Conservation (phyloP, 2,888 invertebrate genomes). For the Drosophila anomelani region DNA sequence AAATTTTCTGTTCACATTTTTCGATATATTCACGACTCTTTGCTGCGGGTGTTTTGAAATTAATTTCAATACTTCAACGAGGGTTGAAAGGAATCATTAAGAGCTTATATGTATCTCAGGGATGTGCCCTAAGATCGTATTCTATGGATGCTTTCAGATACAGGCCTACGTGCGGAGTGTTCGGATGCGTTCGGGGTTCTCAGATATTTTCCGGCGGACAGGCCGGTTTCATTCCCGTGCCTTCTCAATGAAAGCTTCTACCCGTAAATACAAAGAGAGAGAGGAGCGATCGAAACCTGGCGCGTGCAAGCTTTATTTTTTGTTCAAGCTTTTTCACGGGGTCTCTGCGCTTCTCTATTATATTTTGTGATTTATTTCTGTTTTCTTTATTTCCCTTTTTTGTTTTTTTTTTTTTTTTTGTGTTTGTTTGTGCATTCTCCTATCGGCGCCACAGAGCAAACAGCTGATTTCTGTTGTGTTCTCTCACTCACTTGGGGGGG, state of each 20-base stretch:
- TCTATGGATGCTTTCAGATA: constrained; percentile 6
- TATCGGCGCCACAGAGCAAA: constrained; percentile 45
- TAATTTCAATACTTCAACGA: constrained; percentile 52
- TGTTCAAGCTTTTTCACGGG: constrained; percentile 37
- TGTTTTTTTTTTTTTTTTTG: constrained; percentile 19
- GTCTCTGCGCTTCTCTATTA: constrained; percentile 31
- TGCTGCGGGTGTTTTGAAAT: constrained; percentile 33
- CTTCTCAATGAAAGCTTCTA: constrained; percentile 60
- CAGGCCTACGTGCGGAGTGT: constrained; percentile 73
- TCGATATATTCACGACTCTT: constrained; percentile 19
- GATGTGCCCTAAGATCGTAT: neutral
- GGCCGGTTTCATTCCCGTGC: constrained; percentile 62
- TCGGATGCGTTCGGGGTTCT: constrained; percentile 76
- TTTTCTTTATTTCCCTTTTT: constrained; percentile 20
- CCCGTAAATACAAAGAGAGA: constrained; percentile 14
- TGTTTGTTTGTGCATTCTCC: constrained; percentile 44
- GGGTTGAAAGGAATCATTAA: constrained; percentile 65
- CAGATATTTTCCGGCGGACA: constrained; percentile 56
- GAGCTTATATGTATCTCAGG: constrained; percentile 8
- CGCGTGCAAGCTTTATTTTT: constrained; percentile 65
- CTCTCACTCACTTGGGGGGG: constrained; percentile 12
- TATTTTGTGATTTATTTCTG: constrained; percentile 32
- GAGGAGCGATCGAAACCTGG: constrained; percentile 61
- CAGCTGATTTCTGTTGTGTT: constrained; percentile 75
- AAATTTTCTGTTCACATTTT: constrained; percentile 75